Evolutionary conservation across 2,888 invertebrate species (phyloP).

Genomic region (Ischnura elegans): DNA sequence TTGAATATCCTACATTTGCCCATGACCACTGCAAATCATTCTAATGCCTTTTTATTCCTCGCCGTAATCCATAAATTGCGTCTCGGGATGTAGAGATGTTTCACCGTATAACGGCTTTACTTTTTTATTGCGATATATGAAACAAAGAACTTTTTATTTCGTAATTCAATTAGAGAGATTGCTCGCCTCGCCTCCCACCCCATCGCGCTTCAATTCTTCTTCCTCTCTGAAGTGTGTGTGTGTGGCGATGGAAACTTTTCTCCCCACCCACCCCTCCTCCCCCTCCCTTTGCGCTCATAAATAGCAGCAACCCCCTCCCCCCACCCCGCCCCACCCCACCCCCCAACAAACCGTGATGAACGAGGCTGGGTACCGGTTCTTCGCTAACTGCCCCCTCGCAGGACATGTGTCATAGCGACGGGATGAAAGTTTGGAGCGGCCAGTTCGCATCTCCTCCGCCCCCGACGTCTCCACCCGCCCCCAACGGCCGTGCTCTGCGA

Average conservation of each 20-base stretch:
- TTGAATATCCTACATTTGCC: neutral
- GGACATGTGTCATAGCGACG: slow-evolving; percentile 16
- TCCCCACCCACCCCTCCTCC: neutral
- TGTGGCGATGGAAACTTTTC: neutral
- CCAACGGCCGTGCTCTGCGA: neutral
- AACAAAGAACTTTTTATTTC: neutral
- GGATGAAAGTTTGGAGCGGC: slow-evolving; percentile 20
- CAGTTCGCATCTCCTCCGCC: neutral
- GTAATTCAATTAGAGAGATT: slow-evolving; percentile 27
- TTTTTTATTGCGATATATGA: neutral
- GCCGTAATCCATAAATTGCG: neutral
- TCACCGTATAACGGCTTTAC: neutral
- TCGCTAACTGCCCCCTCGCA: slow-evolving; percentile 25
- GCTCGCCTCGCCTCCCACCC: slow-evolving; percentile 7
- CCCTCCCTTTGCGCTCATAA: too few species aligned
- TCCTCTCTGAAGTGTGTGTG: neutral
- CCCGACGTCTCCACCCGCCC: neutral
- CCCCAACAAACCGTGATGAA: neutral
- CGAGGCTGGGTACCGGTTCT: slow-evolving; percentile 8
- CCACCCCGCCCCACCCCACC: neutral
- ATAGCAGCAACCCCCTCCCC: too few species aligned
- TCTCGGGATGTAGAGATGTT: neutral
- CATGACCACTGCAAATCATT: too few species aligned
- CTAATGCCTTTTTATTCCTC: too few species aligned
- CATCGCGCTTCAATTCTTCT: slow-evolving; percentile 26